Base-by-base conservation (phyloP, 2,888 invertebrate genomes). In the Capitulum mitella region DNA sequence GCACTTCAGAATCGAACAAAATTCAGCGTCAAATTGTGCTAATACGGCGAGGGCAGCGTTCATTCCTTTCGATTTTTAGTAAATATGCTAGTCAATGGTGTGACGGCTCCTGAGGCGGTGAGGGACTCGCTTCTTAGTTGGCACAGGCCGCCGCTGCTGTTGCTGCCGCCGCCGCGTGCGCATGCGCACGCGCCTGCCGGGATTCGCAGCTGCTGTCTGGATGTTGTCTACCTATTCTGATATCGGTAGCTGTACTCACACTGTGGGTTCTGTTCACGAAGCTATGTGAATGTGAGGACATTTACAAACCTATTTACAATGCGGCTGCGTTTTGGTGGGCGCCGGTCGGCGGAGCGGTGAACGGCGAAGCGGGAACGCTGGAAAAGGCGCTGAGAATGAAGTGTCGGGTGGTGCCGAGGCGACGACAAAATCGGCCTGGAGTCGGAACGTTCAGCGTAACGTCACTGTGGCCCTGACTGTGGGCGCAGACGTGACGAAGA, bases 11-110 rank as follows among this genome's bases (percentile, higher is more conserved):
- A 70, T 40, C 40, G 70, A 70, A 70, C 70, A 26, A 70, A 70
- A 70, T 70, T 70, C 40, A 70, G 70, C 70, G 70, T 40, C 70
- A 40, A 70, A 70, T 70, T 70, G 70, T 70, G 70, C 64, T 70
- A 10, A 3, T 37, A 29, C 37, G 1, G 70, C 70, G 70, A 70
- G 40, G 37, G 70, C 70, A 40, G 70, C 70, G 70, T 29, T 70
- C 70, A 70, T 70, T 70, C 70, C 70, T 70, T 70, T 70, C 70
- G 70, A 70, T 70, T 70, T 58, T 70, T 70, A 70, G 70, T 70
- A 40, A 70, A 70, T 40, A 70, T 70, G 70, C 70, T 70, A 70
- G 70, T 70, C 70, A 70, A 40, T 37, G 70, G 40, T 40, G 70
- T 70, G 70, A 40, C 70, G 70, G 70, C 37, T 70, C 26, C 70